Base-by-base conservation (phyloP, 2,888 invertebrate species). In the Pycnomerus fuliginosus region DNA sequence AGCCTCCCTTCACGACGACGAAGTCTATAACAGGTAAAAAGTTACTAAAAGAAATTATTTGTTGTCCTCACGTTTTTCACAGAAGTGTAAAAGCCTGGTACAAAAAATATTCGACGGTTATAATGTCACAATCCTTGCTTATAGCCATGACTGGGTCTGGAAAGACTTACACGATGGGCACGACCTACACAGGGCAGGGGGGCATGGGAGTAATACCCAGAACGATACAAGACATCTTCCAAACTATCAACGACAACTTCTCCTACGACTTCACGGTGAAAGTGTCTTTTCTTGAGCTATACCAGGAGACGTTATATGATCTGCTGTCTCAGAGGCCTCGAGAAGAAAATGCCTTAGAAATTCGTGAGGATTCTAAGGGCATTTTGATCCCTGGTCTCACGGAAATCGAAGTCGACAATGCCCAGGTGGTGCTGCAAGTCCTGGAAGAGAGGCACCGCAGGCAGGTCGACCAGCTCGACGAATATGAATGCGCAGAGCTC, bases 121-220 rank as follows among this genome's bases (percentile, higher is more conserved):
- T 64, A 95, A 96, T 77, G 87, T 92, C 0, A 96, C 95, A 2
- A 90, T 96, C 40, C 69, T 96, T 36, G 95, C 96, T 0, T 96
- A 96, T 71, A 95, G 96, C 0, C 95, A 96, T n/a, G 72, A 96
- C 96, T 0, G 95, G 92, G 1, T 92, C 92, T 24, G 94, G 96
- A 0, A n/a, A 96, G 71, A 96, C 95, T 0, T 84, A 85, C 68
- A 89, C 93, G 0, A 96, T 96, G 95, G 95, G n/a, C n/a, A n/a
- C n/a, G n/a, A n/a, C n/a, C n/a, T n/a, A n/a, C n/a, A n/a, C n/a
- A n/a, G n/a, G n/a, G 94, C 0, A 78, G 16, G 81, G 83, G 33
- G 75, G 80, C 57, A 74, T 78, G 71, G 96, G 96, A 35, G 83
- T 96, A 0, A 95, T 96, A 51, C 95, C 94, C 0, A 78, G 90